Conservation (phyloP, 1,140 invertebrate genomes). For the Dinoponera quadriceps region DNA sequence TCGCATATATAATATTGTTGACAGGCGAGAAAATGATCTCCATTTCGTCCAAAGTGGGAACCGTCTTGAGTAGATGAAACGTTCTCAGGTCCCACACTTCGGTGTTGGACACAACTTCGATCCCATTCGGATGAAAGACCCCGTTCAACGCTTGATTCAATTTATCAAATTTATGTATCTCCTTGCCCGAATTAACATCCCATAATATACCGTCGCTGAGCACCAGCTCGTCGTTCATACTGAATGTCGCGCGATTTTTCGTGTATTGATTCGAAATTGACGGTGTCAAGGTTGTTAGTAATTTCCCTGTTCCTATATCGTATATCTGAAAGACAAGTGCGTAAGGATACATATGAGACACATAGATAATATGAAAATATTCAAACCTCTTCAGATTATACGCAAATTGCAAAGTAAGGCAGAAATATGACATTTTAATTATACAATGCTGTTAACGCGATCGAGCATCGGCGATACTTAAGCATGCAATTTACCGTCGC, state of each 20-base stretch:
- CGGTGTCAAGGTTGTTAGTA: conserved; percentile 91
- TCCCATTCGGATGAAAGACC: conserved; percentile 98
- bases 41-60: conserved; percentile 96
- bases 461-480: conserved; percentile 20
- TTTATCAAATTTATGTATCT: conserved; percentile 99
- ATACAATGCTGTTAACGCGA: background rate
- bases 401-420: background rate
- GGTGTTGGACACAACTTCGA: conserved; percentile 96
- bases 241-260: conserved; percentile 97
- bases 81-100: conserved; percentile 98
- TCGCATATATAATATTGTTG: conserved; percentile 89
- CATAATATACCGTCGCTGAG: conserved; percentile 97
- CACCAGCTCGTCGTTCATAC: conserved; percentile 96
- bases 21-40: conserved; percentile 90
- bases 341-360: too few species aligned
- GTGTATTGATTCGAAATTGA: conserved; percentile 96
- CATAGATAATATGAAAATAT: background rate
- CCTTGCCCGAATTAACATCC: conserved; percentile 94
- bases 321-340: conserved; percentile 95
- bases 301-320: conserved; percentile 93
- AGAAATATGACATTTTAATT: background rate
- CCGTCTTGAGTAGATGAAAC: conserved; percentile 97
- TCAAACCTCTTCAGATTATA: conserved; percentile 9
- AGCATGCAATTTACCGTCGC: conserved; percentile 86
- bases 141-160: conserved; percentile 97